phyloP scores from a whole-genome alignment of 2,113 vertebrate genomes.

The Cisticola juncidis region DNA sequence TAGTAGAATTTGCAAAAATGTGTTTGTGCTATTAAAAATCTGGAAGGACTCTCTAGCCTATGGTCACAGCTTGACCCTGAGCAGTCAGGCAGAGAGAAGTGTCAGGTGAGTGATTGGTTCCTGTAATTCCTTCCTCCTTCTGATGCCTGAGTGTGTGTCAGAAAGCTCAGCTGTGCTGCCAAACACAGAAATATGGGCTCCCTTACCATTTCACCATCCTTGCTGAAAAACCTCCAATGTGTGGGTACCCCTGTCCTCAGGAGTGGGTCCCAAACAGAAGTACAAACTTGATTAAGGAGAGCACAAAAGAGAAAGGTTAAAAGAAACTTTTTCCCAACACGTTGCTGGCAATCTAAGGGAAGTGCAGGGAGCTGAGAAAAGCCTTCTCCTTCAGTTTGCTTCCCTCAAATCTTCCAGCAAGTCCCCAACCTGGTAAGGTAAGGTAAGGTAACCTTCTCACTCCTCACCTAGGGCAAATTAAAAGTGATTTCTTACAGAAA shows the following conservation, averaged over 20 bases:
- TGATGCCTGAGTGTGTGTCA: not conserved
- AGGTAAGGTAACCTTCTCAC: not conserved
- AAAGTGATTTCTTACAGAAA: not conserved
- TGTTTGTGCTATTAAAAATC: not conserved
- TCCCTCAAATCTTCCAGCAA: not conserved
- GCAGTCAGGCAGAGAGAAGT: not conserved
- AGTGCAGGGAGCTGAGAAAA: not conserved
- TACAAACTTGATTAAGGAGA: not conserved
- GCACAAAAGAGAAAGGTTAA: not conserved
- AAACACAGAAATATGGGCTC: not conserved
- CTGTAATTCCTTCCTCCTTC: not conserved
- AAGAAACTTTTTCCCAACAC: not conserved
- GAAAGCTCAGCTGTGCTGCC: not conserved
- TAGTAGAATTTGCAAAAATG: conserved; percentile 13
- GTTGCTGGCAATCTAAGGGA: not conserved
- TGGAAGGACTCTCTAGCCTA: not conserved
- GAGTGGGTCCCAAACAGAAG: not conserved
- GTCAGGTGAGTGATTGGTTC: not conserved
- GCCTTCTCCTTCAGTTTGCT: not conserved
- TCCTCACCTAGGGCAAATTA: not conserved
- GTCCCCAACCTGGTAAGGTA: fast-evolving
- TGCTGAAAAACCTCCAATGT: not conserved
- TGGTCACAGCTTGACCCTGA: not conserved
- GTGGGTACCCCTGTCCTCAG: not conserved
- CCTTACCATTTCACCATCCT: not conserved